A percentile compares a stretch with the other conserved stretches of the same genome.
phyloP scores from a whole-genome alignment of 2,888 invertebrate genomes.

The Halictus quadricinctus region DNA sequence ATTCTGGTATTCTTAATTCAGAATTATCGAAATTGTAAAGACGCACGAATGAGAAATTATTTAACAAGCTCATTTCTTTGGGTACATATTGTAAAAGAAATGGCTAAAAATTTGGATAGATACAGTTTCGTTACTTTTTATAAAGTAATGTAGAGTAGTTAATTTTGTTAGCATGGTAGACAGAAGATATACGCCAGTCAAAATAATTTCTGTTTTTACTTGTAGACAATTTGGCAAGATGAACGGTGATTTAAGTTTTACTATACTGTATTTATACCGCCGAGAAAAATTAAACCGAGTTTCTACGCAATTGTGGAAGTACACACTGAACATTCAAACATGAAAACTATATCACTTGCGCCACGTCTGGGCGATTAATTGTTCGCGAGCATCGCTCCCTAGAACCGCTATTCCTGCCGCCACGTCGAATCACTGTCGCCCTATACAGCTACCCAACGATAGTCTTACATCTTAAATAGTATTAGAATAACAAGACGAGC shows the following conservation, averaged over 20 bases:
- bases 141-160: no score
- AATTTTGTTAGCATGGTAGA: not conserved
- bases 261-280: not conserved
- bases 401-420: not conserved
- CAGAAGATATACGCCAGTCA: no score
- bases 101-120: no score
- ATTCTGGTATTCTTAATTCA: no score
- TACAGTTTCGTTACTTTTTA: no score
- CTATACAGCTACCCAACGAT: no score
- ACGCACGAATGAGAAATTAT: no score
- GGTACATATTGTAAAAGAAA: no score
- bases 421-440: not conserved
- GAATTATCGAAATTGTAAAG: no score
- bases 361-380: not conserved
- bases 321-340: not conserved
- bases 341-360: not conserved
- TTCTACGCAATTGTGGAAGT: not conserved
- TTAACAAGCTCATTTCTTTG: no score
- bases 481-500: no score
- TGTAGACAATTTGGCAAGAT: not conserved
- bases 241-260: not conserved
- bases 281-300: not conserved
- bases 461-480: no score
- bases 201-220: not conserved
- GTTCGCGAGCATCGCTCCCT: not conserved